A percentile compares a stretch with the other conserved stretches of the same genome.
Conservation (phyloP, 1,140 invertebrate genomes). For the Drosophila nannoptera region DNA sequence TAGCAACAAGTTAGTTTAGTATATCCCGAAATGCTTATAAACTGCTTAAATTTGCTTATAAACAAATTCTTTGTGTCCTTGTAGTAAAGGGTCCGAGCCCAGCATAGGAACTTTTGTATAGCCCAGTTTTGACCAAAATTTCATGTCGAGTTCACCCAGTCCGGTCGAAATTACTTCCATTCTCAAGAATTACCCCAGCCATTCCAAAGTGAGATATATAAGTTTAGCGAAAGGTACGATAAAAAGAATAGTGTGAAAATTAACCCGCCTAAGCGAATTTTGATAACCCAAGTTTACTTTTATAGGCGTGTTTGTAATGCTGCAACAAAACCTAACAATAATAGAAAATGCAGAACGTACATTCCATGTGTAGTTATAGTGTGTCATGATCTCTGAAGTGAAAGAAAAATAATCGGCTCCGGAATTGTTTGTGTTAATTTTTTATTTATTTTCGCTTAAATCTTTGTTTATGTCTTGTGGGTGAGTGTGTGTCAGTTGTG, state of each 20-base stretch:
- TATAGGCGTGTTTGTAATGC: constrained; percentile 10
- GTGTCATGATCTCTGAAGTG: constrained; percentile 50
- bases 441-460: constrained; percentile 68
- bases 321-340: constrained; percentile 13
- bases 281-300: constrained; percentile 18
- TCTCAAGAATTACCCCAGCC: constrained; percentile 31
- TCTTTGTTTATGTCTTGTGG: constrained; percentile 39
- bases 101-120: background rate
- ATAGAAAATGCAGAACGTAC: constrained; percentile 14
- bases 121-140: constrained; percentile 3
- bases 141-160: constrained; percentile 3
- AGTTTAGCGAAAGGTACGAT: constrained; percentile 12
- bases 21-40: background rate
- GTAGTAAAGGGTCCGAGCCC: background rate
- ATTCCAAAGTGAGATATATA: constrained; percentile 33
- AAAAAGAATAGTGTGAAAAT: constrained; percentile 8
- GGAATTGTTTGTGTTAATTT: constrained; percentile 60
- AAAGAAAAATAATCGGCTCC: constrained; percentile 34
- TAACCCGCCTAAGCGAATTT: constrained; percentile 49
- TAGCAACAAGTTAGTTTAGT: background rate
- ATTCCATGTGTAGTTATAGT: constrained; percentile 46
- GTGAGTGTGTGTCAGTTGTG: constrained; percentile 24
- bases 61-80: background rate
- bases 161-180: constrained; percentile 16
- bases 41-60: constrained; percentile 1